Evolutionary conservation across 2,888 invertebrate genomes (phyloP), one percentile per base, ranked within the genome.

Genomic region (Adelphocoris suturalis): DNA sequence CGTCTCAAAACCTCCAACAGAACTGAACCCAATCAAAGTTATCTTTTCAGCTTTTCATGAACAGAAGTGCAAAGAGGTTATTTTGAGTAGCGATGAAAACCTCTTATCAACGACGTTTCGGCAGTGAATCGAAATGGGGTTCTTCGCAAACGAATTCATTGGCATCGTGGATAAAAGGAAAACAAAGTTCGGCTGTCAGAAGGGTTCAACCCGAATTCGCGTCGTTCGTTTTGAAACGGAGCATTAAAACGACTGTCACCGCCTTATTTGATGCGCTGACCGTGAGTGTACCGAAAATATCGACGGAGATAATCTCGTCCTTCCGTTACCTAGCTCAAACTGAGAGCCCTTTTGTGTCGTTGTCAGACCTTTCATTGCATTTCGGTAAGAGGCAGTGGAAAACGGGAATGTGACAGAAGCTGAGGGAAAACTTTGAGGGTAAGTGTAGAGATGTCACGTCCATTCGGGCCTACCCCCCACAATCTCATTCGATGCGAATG

Each of bases 31-130:
- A 13, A 68, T 68, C 68, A 27, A 23, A 27, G 52, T 68, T 68
- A 68, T 68, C 68, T 68, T 27, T 23, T 9, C 19, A 2, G 68
- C 27, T 7, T 13, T 13, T 12, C 68, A 23, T 23, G 23, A 68
- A 23, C 68, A 3, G 68, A 23, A 68, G 23, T 68, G 68, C 13
- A 19, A 19, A 68, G 23, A 23, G 19, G 23, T 23, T 27, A 68
- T 68, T 68, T 68, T 13, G 13, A 68, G 68, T 23, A 7, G 23
- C 23, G 68, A 68, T 68, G 68, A 27, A 68, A 68, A 19, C 23
- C 68, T 23, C 19, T 68, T 68, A 68, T 68, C 68, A 23, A 23
- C 23, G 68, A 68, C 68, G 23, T 19, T 68, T 68, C 23, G 68
- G 27, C 23, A n/a, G 9, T 11, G 68, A 7, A 23, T 23, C 23